A percentile compares a stretch with the other conserved stretches of the same genome.
Evolutionary conservation across 1,140 invertebrate genomes (phyloP).

Genomic region (Trissolcus basalis): DNA sequence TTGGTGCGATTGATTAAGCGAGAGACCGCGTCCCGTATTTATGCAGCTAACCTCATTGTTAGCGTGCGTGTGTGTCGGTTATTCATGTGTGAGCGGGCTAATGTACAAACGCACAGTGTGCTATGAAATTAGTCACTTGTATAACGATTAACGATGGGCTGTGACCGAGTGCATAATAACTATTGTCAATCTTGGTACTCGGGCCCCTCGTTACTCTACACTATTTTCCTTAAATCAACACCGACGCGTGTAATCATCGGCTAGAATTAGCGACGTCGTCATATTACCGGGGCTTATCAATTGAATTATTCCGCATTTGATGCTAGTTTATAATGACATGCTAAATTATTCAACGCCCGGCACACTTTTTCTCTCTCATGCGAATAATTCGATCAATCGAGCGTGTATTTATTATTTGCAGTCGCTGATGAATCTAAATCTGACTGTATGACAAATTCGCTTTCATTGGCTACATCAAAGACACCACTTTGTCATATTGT

Average conservation of each 20-base stretch:
- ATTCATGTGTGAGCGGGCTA: slow-evolving; percentile 56
- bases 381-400: too few species aligned
- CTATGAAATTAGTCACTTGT: slow-evolving; percentile 60
- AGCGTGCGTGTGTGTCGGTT: slow-evolving; percentile 61
- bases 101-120: slow-evolving; percentile 63
- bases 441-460: too few species aligned
- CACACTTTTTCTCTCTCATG: too few species aligned
- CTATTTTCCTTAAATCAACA: slow-evolving; percentile 60
- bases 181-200: slow-evolving; percentile 60
- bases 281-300: slow-evolving; percentile 32
- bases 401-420: not conserved
- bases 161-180: slow-evolving; percentile 59
- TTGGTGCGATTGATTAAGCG: slow-evolving; percentile 69
- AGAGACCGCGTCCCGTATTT: slow-evolving; percentile 64
- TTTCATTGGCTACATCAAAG: too few species aligned
- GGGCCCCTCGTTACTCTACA: slow-evolving; percentile 45
- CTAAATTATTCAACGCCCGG: slow-evolving; percentile 28
- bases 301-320: slow-evolving; percentile 43
- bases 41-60: slow-evolving; percentile 67
- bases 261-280: slow-evolving; percentile 26
- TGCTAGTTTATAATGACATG: slow-evolving; percentile 26
- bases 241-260: slow-evolving; percentile 14
- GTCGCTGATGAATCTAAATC: too few species aligned
- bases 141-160: slow-evolving; percentile 63
- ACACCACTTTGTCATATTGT: too few species aligned